Evolutionary conservation across 2,113 vertebrate genomes (phyloP), one percentile per base, ranked within the genome.

Genomic region (Mesoclemmys tuberculata): DNA sequence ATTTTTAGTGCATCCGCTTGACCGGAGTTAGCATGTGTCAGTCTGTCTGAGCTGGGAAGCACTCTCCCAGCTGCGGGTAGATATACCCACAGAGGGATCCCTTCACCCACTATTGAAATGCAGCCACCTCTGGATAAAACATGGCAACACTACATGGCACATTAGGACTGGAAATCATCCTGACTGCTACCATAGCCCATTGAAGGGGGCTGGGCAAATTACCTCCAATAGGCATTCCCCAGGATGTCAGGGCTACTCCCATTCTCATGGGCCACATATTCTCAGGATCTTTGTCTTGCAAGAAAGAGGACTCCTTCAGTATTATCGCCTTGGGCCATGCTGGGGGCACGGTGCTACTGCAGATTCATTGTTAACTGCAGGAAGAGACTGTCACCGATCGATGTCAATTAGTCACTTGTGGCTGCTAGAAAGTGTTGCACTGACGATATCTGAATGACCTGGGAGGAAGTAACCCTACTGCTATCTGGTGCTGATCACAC

Each of bases 201-300:
- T 68, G 84, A 90, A 95, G 55, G 5, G 61, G 56, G 49, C 71
- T 75, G 12, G 31, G n/a, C 78, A 85, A 44, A 46, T 74, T 88
- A 78, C 80, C 35, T 82, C 11, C 1, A 3, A 71, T 10, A 61
- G 22, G 6, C 54, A 19, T 88, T 91, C 80, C 52, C 27, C 31
- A 71, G 31, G 21, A 85, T 54, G 89, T 31, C 2, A 87, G 18
- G 24, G 56, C 51, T 90, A 90, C 80, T 13, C 31, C 92, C 48
- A 80, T 44, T 35, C 0, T 0, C 0, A 1, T 10, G 5, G 31
- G 44, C 58, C 16, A 21, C 31, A 6, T 49, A 22, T 14, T 12
- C 18, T 51, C 29, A 51, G 78, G 31, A 51, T 7, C 48, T 14
- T 14, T 31, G 31, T 12, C 19, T 51, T 51, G 31, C n/a, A 18